Conservation (phyloP, 1,140 invertebrate genomes). For the Pantala flavescens region DNA sequence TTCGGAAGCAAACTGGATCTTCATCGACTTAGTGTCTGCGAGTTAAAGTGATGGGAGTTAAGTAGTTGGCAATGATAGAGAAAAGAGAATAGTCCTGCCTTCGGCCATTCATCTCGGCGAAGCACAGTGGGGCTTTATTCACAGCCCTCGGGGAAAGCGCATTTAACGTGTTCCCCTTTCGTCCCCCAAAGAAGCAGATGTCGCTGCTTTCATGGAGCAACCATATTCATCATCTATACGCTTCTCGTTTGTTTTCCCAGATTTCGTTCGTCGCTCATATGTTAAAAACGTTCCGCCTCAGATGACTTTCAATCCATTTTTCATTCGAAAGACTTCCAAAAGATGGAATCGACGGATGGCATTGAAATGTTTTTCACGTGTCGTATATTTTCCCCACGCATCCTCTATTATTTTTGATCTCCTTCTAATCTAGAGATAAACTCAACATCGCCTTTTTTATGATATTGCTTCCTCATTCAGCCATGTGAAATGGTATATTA, state of each 20-base stretch:
- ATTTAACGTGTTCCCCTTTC: not conserved
- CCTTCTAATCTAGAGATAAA: too few relatives aligned
- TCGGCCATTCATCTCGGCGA: not conserved
- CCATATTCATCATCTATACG: not conserved
- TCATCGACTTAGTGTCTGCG: not conserved
- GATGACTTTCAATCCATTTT: not conserved
- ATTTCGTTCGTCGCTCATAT: not conserved
- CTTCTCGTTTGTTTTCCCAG: not conserved
- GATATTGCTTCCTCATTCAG: too few relatives aligned
- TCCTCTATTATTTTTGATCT: too few relatives aligned
- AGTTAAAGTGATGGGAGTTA: not conserved
- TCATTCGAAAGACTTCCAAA: conserved; percentile 6
- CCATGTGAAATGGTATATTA: too few relatives aligned
- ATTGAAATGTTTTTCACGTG: not conserved
- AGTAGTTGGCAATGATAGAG: conserved; percentile 9
- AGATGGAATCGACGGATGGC: not conserved
- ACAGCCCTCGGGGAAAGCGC: not conserved
- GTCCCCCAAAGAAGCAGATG: not conserved
- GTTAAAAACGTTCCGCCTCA: not conserved
- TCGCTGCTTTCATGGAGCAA: not conserved
- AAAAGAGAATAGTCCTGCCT: not conserved
- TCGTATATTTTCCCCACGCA: not conserved
- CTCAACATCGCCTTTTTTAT: too few relatives aligned
- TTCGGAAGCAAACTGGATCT: not conserved
- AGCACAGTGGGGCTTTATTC: not conserved